Evolutionary conservation across 1,140 invertebrate genomes (phyloP), one percentile per base, ranked within the genome.

Genomic region (Batillaria attramentaria): DNA sequence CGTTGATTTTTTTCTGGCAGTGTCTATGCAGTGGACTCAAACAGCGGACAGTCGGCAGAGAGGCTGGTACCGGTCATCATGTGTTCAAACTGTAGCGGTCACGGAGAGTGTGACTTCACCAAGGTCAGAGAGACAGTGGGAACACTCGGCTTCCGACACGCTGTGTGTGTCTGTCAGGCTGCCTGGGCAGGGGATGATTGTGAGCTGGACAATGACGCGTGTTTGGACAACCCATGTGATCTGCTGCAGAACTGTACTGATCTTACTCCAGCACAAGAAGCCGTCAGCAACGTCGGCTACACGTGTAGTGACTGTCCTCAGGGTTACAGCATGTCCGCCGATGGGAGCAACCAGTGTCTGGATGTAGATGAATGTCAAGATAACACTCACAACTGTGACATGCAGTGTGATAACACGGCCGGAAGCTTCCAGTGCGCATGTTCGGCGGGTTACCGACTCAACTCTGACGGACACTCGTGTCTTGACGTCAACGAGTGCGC

Each of bases 351-450:
- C 66, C 5, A 69, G 66, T 66, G 70, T 28, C 4, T 72, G 0
- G 79, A 81, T 41, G 31, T 77, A 41, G 33, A 81, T 37, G 79
- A 81, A 46, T 81, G 79, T 50, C n/a, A 13, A 41, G 35, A n/a
- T 97, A 95, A 87, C 0, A n/a, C 35, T n/a, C 43, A 39, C 18
- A 72, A 43, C 33, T 76, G 74, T n/a, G 54, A 69, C 20, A 54
- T 24, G 39, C 20, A 28, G 33, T 87, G 86, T 77, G 42, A 78
- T 10, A 86, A 87, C 72, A 81, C 79, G 5, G 72, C 77, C 2
- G 86, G 86, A 16, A 74, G 78, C 28, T 85, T 79, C 54, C 16
- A 50, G 1, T 87, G 85, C 77, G 8, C 68, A 0, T 87, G 85
- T 78, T 66, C 72, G n/a, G 54, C 74, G 43, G 85, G 85, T 18